Evolutionary conservation across 2,888 invertebrate species (phyloP), one percentile per base, ranked within the genome.

Genomic region (Heliconius hortense): DNA sequence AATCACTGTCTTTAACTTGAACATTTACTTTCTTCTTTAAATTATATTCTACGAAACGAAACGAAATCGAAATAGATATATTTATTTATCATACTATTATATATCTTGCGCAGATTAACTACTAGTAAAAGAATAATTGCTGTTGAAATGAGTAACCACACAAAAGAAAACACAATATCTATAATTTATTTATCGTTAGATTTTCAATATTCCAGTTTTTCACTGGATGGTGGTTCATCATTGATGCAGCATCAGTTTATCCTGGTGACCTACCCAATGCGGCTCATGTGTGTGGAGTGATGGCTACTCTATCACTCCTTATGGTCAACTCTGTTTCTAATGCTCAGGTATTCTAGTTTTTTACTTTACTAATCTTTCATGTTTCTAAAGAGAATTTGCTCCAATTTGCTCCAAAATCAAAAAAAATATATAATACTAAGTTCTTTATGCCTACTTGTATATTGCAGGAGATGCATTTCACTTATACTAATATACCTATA

Each of bases 321-420:
- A 99, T 99, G 99, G 97, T 99, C 56, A 99, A 99, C 91, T 96
- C 98, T 1, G 98, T 99, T 0, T 97, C 98, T 15, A 99, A 99
- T 94, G 97, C 98, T 74, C 98, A 98, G 95, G 97, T 95, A 82
- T 80, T 81, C 13, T 39, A 28, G 2, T 70, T 39, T 39, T 31
- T 24, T 60, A 53, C 18, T 43, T 67, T 48, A 8, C 48, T 48
- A 48, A 48, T 7, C 48, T 21, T 21, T 48, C 7, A 21, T 48
- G 48, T 48, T 48, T 21, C 18, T 48, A 7, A 48, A 48, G 21
- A 21, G 43, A 48, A 2, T 18, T 48, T 48, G 18, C 18, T n/a
- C n/a, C n/a, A n/a, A n/a, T n/a, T n/a, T n/a, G 48, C 5, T 5
- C 43, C 1, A 48, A 15, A 18, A 15, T 15, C 43, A 48, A 48